Evolutionary conservation across 2,888 invertebrate species (phyloP).

Genomic region (Pristionchus entomophagus): DNA sequence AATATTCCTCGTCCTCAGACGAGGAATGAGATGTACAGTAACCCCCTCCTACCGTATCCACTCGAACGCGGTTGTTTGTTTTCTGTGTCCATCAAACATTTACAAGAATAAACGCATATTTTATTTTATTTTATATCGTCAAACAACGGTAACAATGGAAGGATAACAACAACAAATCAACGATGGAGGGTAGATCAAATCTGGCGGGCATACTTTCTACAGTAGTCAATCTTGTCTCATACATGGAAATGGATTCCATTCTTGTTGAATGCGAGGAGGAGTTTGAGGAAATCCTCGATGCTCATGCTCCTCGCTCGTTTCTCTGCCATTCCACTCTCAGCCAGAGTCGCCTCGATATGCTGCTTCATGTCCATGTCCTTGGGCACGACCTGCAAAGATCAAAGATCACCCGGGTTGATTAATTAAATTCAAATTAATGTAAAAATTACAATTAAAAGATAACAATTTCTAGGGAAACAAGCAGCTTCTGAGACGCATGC

Average conservation of each 20-base stretch:
- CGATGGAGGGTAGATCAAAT: constrained; percentile 18
- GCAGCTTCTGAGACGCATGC: too few species aligned
- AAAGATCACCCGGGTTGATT: not conserved
- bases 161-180: constrained; percentile 9
- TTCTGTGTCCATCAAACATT: not conserved
- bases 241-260: constrained; percentile 90
- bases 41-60: constrained; percentile 7
- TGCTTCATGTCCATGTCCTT: constrained; percentile 88
- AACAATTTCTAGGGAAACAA: too few species aligned
- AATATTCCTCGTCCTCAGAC: constrained; percentile 22
- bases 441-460: not conserved
- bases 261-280: constrained; percentile 90
- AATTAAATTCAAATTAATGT: not conserved
- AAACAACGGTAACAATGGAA: not conserved
- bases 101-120: not conserved
- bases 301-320: constrained; percentile 90
- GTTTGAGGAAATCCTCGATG: constrained; percentile 91
- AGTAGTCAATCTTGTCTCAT: constrained; percentile 1
- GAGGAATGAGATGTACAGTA: constrained; percentile 30
- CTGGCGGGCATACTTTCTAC: not conserved
- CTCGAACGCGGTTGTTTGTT: constrained; percentile 22
- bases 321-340: constrained; percentile 82
- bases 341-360: constrained; percentile 86
- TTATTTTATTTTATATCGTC: not conserved
- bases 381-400: constrained; percentile 82